Conservation (phyloP, 2,888 invertebrate genomes). For the Ptilodon capucinus region DNA sequence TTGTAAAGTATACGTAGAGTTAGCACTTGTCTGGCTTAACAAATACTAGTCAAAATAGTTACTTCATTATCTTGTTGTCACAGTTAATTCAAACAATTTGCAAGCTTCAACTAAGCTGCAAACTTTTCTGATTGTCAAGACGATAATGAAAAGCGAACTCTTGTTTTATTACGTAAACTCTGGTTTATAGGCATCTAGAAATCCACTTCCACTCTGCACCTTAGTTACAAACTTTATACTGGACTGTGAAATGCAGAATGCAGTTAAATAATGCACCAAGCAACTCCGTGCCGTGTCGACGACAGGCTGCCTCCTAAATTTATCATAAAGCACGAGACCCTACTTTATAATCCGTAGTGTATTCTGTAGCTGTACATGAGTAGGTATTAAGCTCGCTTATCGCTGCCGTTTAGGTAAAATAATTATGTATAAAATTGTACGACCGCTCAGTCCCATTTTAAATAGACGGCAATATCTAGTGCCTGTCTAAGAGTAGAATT, state of each 20-base stretch:
- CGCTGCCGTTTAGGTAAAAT: slow-evolving; percentile 16
- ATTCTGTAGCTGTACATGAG: slow-evolving; percentile 14
- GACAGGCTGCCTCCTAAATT: slow-evolving; percentile 34
- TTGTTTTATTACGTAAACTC: background rate
- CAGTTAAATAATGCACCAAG: slow-evolving; percentile 52
- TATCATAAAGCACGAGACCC: slow-evolving; percentile 38
- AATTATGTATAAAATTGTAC: too few relatives aligned
- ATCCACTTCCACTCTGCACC: slow-evolving; percentile 13
- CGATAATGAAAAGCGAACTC: background rate
- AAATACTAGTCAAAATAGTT: background rate
- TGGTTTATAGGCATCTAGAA: slow-evolving; percentile 11
- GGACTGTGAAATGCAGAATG: slow-evolving; percentile 34
- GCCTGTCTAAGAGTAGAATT: too few relatives aligned
- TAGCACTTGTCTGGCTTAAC: too few relatives aligned
- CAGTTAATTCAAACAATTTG: background rate
- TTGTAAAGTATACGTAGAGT: background rate
- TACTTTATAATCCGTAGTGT: slow-evolving; percentile 26
- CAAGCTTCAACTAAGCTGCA: background rate
- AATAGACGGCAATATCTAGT: too few relatives aligned
- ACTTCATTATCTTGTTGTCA: background rate
- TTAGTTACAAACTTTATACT: slow-evolving; percentile 15
- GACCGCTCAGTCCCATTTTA: too few relatives aligned
- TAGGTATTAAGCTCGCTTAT: slow-evolving; percentile 9
- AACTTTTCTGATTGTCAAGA: background rate
- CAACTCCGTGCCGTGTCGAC: slow-evolving; percentile 20